Conservation (phyloP, 2,113 vertebrate species). For the Glaucidium brasilianum region DNA sequence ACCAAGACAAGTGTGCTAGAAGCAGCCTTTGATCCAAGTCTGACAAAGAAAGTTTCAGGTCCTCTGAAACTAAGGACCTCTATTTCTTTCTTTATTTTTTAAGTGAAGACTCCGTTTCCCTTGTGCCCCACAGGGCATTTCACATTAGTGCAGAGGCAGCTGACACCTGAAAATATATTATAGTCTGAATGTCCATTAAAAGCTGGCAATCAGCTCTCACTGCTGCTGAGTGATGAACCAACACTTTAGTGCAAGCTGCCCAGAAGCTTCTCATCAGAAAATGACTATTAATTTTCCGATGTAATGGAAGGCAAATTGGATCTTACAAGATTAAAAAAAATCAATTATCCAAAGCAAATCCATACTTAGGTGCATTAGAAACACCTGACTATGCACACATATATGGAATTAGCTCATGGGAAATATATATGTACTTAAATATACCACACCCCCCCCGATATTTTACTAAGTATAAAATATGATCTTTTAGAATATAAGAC, state of each 20-base stretch:
- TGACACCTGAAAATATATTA: background rate
- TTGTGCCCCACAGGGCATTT: background rate
- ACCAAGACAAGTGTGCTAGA: background rate
- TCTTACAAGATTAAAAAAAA: background rate
- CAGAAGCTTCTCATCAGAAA: background rate
- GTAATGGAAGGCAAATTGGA: background rate
- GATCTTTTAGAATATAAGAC: background rate
- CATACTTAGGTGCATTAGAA: background rate
- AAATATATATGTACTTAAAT: background rate
- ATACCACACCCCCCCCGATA: rapidly evolving
- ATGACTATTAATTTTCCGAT: background rate
- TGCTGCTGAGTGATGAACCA: background rate
- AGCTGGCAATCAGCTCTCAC: background rate
- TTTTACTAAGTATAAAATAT: background rate
- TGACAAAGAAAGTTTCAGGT: background rate
- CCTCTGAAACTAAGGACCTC: background rate
- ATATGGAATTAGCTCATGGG: background rate
- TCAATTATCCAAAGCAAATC: background rate
- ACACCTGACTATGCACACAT: background rate
- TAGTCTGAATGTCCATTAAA: background rate
- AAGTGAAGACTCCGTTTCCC: background rate
- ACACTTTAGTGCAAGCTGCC: background rate
- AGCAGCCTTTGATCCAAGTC: background rate
- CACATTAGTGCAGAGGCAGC: background rate
- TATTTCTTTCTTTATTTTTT: background rate